Evolutionary conservation across 2,888 invertebrate species (phyloP).

Genomic region (Salticus scenicus): DNA sequence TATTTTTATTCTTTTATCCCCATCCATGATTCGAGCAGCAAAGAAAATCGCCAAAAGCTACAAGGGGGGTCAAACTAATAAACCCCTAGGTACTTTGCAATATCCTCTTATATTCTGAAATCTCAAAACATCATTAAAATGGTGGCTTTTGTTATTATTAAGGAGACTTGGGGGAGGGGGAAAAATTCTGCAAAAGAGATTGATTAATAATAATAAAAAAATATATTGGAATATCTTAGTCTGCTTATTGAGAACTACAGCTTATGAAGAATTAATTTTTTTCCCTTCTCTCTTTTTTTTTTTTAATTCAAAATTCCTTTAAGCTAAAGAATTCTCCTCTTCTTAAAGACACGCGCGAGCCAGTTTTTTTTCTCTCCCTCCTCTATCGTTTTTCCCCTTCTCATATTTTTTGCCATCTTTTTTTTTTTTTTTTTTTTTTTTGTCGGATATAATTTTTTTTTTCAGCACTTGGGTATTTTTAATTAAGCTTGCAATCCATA

Average conservation of each 20-base stretch:
- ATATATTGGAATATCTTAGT: constrained; percentile 46
- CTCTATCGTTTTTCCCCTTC: background rate
- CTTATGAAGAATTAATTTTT: constrained; percentile 61
- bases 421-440: constrained; percentile 22
- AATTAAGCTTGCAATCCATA: constrained; percentile 70
- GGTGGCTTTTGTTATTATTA: constrained; percentile 65
- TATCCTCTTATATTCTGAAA: constrained; percentile 56
- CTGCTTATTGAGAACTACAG: constrained; percentile 51
- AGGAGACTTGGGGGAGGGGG: constrained; percentile 2
- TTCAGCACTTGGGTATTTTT: constrained; percentile 54
- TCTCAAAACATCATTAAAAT: constrained; percentile 68
- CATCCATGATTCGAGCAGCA: background rate
- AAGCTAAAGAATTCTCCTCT: constrained; percentile 57
- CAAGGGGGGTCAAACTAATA: constrained; percentile 38
- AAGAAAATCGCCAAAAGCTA: constrained; percentile 2
- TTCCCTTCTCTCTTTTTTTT: constrained; percentile 20
- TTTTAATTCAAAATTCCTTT: constrained; percentile 14
- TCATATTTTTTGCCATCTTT: constrained; percentile 10
- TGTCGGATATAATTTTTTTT: background rate
- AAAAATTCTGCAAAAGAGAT: constrained; percentile 36
- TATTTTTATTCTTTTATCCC: background rate
- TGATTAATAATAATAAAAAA: constrained; percentile 59
- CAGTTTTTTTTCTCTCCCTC: constrained; percentile 34
- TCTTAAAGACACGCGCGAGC: constrained; percentile 40
- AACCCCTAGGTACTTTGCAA: constrained; percentile 51